phyloP scores from a whole-genome alignment of 2,113 vertebrate species.

The Neoarius graeffei region DNA sequence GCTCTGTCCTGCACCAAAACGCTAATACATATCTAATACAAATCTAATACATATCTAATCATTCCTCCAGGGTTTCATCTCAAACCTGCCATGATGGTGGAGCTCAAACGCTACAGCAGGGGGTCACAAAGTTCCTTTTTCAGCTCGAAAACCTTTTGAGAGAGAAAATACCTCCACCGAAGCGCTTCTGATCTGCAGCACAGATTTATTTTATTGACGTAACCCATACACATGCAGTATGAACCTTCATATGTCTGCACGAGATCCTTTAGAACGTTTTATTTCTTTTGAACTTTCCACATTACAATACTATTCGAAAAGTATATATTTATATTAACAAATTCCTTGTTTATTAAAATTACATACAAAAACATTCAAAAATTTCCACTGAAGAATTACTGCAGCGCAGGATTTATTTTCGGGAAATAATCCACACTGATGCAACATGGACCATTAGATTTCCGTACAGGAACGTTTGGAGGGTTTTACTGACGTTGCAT shows the following conservation, averaged over 20 bases:
- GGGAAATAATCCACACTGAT: neutral
- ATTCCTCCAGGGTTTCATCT: slow-evolving; percentile 77
- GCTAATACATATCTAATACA: slow-evolving; percentile 67
- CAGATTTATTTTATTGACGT: neutral
- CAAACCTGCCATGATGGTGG: slow-evolving; percentile 9
- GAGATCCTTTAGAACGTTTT: neutral
- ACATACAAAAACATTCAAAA: neutral
- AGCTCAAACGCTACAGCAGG: neutral
- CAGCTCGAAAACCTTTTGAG: slow-evolving; percentile 2
- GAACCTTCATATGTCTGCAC: neutral
- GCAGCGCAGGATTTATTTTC: neutral
- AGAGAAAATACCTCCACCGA: neutral
- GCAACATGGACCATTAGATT: neutral
- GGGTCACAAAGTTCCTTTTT: neutral
- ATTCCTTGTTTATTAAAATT: neutral
- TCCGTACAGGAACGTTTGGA: too few species aligned
- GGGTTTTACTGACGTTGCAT: neutral
- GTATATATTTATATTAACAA: too few species aligned
- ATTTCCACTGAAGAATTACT: neutral
- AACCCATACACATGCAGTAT: neutral
- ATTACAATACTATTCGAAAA: neutral
- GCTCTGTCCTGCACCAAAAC: slow-evolving; percentile 73
- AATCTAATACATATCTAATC: slow-evolving; percentile 89
- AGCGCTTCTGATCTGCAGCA: neutral
- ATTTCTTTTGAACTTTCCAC: neutral